These are phyloP conservation scores for Idaea biselata DNA, from an alignment of 2,888 invertebrate genomes.

Conservation along the genomic window DNA sequence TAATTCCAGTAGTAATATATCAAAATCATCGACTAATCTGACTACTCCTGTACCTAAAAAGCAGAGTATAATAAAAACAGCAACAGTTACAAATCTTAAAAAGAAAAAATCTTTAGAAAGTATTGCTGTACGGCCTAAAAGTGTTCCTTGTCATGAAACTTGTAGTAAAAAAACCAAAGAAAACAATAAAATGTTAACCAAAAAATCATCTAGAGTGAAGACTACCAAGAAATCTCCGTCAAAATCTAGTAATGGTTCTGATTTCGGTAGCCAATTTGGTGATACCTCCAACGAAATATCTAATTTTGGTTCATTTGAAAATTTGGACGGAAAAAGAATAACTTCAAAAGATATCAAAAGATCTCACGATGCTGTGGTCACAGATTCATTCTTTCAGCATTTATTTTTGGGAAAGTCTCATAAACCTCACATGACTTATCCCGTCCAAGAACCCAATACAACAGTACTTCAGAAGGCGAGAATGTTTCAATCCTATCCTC, in stretches of 20 bases:
- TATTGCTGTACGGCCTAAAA: conserved; percentile 52
- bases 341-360: conserved; percentile 73
- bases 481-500: conserved; percentile 82
- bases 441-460: conserved; percentile 65
- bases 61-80: conserved; percentile 58
- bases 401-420: conserved; percentile 81
- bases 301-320: conserved; percentile 52
- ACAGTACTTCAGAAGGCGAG: conserved; percentile 85
- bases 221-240: conserved; percentile 34
- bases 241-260: conserved; percentile 45
- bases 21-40: conserved; percentile 61
- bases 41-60: conserved; percentile 43
- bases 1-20: conserved; percentile 46
- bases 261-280: conserved; percentile 59
- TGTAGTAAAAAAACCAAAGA: conserved; percentile 62
- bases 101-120: conserved; percentile 65
- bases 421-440: conserved; percentile 36
- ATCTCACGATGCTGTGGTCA: conserved; percentile 81
- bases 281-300: conserved; percentile 64
- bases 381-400: conserved; percentile 86
- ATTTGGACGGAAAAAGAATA: conserved; percentile 40
- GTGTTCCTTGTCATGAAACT: conserved; percentile 59
- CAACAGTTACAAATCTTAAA: conserved; percentile 63
- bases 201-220: conserved; percentile 48
- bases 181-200: conserved; percentile 36